These are phyloP conservation scores for Ailurus styani DNA, from an alignment of 2,113 vertebrate genomes.

Conservation along the genomic window DNA sequence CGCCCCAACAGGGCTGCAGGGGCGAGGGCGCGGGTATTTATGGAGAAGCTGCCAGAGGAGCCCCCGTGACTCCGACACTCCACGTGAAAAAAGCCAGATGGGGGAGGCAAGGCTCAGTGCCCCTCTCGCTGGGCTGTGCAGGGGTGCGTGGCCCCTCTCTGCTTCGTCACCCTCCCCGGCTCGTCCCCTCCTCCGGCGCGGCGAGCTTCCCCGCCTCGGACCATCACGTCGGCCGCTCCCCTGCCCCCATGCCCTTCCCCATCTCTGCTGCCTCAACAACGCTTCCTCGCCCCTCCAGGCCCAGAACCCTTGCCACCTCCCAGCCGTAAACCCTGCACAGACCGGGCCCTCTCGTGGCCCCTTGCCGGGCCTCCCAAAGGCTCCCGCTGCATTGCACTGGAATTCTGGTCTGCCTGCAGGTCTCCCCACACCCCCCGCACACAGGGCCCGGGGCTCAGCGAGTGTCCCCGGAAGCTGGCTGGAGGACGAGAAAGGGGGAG, in stretches of 20 bases:
- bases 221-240: rapidly evolving
- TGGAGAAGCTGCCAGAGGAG: rapidly evolving
- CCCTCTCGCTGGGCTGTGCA: not conserved
- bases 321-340: rapidly evolving
- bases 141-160: not conserved
- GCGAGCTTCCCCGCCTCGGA: rapidly evolving
- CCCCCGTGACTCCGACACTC: rapidly evolving
- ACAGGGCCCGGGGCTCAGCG: not conserved
- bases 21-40: rapidly evolving
- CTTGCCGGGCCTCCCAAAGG: rapidly evolving
- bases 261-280: not conserved
- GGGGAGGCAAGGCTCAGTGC: rapidly evolving
- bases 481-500: not conserved
- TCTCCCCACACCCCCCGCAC: not conserved
- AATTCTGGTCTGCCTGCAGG: rapidly evolving
- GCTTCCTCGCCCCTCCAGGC: not conserved
- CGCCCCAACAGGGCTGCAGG: rapidly evolving
- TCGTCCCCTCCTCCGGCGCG: not conserved
- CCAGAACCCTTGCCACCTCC: not conserved
- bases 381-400: rapidly evolving
- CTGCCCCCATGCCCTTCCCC: not conserved
- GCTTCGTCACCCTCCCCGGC: rapidly evolving
- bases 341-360: rapidly evolving
- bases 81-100: not conserved
- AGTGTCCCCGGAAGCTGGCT: not conserved